A percentile compares a stretch with the other conserved stretches of the same genome.
These are phyloP conservation scores for Drosophila maculinotata DNA, from an alignment of 2,888 invertebrate species.

Conservation along the genomic window DNA sequence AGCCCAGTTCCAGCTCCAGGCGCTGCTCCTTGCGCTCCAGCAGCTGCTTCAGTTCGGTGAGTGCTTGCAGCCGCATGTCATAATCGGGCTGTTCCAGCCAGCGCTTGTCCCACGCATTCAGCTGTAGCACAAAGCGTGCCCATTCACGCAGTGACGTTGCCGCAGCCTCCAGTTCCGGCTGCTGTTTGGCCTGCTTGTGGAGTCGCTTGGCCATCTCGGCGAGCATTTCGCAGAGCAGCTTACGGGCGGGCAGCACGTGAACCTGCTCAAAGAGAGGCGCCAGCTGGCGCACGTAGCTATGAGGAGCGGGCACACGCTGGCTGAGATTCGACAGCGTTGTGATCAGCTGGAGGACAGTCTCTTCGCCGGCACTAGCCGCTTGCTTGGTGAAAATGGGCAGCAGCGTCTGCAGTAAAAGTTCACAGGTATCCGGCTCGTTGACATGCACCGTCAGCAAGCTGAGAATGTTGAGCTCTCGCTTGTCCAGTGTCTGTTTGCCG, in stretches of 20 bases:
- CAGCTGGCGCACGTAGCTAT: conserved; percentile 89
- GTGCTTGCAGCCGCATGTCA: conserved; percentile 91
- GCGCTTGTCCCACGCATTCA: conserved; percentile 94
- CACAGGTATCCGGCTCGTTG: conserved; percentile 88
- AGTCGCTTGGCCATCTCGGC: conserved; percentile 86
- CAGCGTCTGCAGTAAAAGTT: conserved; percentile 89
- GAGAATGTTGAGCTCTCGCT: conserved; percentile 90
- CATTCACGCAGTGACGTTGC: conserved; percentile 83
- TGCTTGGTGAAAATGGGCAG: conserved; percentile 90
- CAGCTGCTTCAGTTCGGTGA: conserved; percentile 88
- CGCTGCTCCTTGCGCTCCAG: conserved; percentile 82
- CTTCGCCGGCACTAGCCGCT: conserved; percentile 88
- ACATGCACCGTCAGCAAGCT: conserved; percentile 92
- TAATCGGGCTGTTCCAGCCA: conserved; percentile 98
- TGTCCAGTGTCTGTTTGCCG: conserved; percentile 86
- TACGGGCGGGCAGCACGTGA: conserved; percentile 88
- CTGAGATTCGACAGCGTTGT: conserved; percentile 91
- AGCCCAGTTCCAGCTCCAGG: conserved; percentile 88
- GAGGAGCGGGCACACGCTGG: conserved; percentile 88
- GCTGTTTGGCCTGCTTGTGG: conserved; percentile 55
- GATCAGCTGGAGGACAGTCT: conserved; percentile 89
- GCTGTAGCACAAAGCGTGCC: conserved; percentile 87
- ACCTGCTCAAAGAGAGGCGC: conserved; percentile 91
- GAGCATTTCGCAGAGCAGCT: conserved; percentile 88
- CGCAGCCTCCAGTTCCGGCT: conserved; percentile 34